Evolutionary conservation across 2,797 vertebrate species (phyloP).

Genomic region (Echiichthys vipera): DNA sequence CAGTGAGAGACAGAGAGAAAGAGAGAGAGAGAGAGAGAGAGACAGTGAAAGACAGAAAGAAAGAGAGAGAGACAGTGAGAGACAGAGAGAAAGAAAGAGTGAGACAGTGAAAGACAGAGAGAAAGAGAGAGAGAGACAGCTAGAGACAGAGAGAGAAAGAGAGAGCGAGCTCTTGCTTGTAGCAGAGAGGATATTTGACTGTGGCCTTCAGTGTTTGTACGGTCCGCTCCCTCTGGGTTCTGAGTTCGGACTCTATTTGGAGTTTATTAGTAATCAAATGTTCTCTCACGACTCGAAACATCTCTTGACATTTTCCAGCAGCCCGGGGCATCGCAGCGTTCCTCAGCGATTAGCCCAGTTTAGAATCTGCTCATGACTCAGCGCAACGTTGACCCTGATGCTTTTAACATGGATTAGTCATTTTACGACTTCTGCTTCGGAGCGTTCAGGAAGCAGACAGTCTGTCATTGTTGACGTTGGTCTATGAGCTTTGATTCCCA

Average conservation of each 20-base stretch:
- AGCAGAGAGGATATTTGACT: background rate
- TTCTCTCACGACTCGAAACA: background rate
- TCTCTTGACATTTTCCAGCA: slow-evolving; percentile 18
- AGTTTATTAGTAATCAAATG: slow-evolving; percentile 2
- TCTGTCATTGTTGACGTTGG: background rate
- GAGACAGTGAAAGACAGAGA: too few relatives aligned
- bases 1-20: too few relatives aligned
- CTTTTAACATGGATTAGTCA: background rate
- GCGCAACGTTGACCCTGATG: background rate
- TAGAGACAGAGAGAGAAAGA: too few relatives aligned
- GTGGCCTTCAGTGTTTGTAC: background rate
- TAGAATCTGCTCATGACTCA: slow-evolving; percentile 26
- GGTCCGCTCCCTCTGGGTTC: background rate
- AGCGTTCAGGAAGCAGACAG: background rate
- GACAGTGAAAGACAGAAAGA: too few relatives aligned
- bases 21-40: too few relatives aligned
- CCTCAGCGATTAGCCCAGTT: background rate
- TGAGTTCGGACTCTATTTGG: too few relatives aligned
- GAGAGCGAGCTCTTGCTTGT: too few relatives aligned
- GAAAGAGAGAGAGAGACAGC: too few relatives aligned
- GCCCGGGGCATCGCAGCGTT: background rate
- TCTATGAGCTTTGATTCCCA: background rate
- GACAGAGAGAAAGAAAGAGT: too few relatives aligned
- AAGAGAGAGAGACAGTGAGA: too few relatives aligned
- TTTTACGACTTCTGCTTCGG: background rate